A percentile compares a stretch with the other conserved stretches of the same genome.
Evolutionary conservation across 2,888 invertebrate species (phyloP).

Genomic region (Cheilosia scutellata): DNA sequence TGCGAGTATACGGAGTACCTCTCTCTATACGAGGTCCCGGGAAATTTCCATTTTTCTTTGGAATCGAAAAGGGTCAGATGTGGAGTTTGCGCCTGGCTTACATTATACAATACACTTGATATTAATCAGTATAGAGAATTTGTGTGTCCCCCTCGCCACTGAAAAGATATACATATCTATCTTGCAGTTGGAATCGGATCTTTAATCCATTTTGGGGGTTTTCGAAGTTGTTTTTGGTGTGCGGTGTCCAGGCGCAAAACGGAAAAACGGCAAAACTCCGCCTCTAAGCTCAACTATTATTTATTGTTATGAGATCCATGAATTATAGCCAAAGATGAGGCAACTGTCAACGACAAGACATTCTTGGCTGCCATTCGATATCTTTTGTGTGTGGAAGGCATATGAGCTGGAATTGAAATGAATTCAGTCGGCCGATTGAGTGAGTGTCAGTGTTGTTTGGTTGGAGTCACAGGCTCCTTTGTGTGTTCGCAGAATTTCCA

Average conservation of each 20-base stretch:
- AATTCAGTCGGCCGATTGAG: slow-evolving; percentile 36
- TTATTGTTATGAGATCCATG: slow-evolving; percentile 72
- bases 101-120: slow-evolving; percentile 31
- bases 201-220: slow-evolving; percentile 31
- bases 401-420: slow-evolving; percentile 34
- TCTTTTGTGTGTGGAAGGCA: slow-evolving; percentile 36
- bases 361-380: slow-evolving; percentile 59
- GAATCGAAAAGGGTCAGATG: slow-evolving; percentile 75
- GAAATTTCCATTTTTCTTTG: slow-evolving; percentile 73
- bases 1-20: slow-evolving; percentile 7
- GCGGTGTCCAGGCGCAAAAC: slow-evolving; percentile 25
- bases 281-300: slow-evolving; percentile 69
- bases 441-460: slow-evolving; percentile 58
- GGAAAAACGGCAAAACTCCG: slow-evolving; percentile 33
- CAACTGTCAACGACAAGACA: slow-evolving; percentile 64
- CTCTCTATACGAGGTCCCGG: slow-evolving; percentile 32
- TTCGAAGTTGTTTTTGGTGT: not conserved
- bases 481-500: slow-evolving; percentile 66
- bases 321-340: slow-evolving; percentile 70
- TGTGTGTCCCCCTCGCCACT: slow-evolving; percentile 47
- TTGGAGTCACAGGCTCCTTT: slow-evolving; percentile 36
- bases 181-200: slow-evolving; percentile 38
- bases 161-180: slow-evolving; percentile 30
- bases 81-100: slow-evolving; percentile 15
- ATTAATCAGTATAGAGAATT: slow-evolving; percentile 53